phyloP scores from a whole-genome alignment of 1,140 invertebrate genomes.

The Drosophila kurseongensis region DNA sequence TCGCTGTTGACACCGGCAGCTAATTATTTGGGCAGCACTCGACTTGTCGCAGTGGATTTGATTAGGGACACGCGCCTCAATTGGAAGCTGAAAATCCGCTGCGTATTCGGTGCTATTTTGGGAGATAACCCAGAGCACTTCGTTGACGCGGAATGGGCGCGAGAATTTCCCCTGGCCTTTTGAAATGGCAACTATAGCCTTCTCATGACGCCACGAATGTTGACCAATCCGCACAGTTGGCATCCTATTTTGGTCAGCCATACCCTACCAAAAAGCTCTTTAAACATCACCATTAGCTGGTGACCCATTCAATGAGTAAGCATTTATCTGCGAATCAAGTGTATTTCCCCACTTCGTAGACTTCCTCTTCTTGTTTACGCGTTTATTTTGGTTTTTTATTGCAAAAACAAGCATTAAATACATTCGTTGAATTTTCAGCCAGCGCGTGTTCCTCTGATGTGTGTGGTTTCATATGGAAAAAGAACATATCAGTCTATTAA shows the following conservation, averaged over 20 bases:
- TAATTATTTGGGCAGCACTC: slow-evolving; percentile 66
- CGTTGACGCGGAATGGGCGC: background rate
- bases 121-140: slow-evolving; percentile 26
- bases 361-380: slow-evolving; percentile 21
- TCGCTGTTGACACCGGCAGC: slow-evolving; percentile 31
- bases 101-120: slow-evolving; percentile 36
- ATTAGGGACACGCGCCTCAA: slow-evolving; percentile 63
- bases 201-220: slow-evolving; percentile 46
- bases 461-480: slow-evolving; percentile 38
- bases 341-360: slow-evolving; percentile 5
- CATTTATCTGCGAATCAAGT: background rate
- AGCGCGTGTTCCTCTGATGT: slow-evolving; percentile 61
- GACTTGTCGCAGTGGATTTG: slow-evolving; percentile 25
- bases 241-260: slow-evolving; percentile 35
- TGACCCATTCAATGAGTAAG: background rate
- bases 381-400: slow-evolving; percentile 67
- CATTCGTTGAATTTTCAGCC: slow-evolving; percentile 47
- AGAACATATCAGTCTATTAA: slow-evolving; percentile 42
- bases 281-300: background rate
- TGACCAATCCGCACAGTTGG: slow-evolving; percentile 15
- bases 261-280: background rate
- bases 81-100: slow-evolving; percentile 29
- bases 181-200: slow-evolving; percentile 24
- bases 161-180: slow-evolving; percentile 22
- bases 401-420: slow-evolving; percentile 44